Conservation (phyloP, 2,113 vertebrate species). For the Rhegmatorhina hoffmannsi region DNA sequence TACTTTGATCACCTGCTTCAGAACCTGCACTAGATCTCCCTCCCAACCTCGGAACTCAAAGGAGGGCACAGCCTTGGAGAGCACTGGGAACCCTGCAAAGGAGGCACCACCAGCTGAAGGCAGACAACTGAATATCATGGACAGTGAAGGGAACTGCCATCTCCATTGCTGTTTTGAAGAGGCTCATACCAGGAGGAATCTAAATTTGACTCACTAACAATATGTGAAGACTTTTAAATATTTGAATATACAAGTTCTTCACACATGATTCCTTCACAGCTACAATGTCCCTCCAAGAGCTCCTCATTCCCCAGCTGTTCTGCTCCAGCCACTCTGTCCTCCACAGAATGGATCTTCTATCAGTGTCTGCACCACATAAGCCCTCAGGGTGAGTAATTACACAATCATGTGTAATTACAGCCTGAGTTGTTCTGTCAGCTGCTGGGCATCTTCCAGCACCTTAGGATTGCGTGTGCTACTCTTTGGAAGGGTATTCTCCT, state of each 20-base stretch:
- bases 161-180: not conserved
- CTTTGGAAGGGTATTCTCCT: not conserved
- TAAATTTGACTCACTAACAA: not conserved
- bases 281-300: not conserved
- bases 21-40: not conserved
- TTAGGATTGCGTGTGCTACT: not conserved
- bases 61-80: not conserved
- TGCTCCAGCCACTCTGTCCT: not conserved
- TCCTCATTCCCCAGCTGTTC: not conserved
- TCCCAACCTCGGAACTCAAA: fast-evolving
- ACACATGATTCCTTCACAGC: not conserved
- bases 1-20: not conserved
- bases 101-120: not conserved
- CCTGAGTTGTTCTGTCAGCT: not conserved
- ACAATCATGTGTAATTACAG: no score
- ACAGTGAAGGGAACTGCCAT: not conserved
- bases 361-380: fast-evolving
- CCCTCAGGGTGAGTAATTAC: not conserved
- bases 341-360: not conserved
- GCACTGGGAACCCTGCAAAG: not conserved
- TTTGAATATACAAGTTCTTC: not conserved
- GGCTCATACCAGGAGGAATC: fast-evolving
- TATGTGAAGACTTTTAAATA: not conserved
- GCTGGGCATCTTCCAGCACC: not conserved
- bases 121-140: not conserved